phyloP scores from a whole-genome alignment of 2,113 vertebrate species.

The Sciurus niger region DNA sequence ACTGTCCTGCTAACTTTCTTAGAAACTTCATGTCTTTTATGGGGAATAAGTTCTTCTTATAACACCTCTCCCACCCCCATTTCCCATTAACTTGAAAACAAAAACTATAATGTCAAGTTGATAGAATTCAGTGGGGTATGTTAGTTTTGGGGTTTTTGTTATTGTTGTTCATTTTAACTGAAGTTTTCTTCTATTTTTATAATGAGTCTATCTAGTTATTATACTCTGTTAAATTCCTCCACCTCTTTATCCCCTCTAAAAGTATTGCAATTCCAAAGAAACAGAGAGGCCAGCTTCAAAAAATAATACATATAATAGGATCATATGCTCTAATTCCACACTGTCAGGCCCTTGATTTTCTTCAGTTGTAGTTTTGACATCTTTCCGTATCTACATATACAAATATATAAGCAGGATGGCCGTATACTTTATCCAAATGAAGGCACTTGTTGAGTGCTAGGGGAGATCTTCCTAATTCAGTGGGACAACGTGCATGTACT shows the following conservation, averaged over 20 bases:
- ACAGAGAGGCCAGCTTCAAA: neutral
- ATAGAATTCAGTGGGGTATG: neutral
- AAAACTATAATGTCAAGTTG: neutral
- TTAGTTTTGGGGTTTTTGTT: neutral
- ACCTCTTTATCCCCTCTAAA: neutral
- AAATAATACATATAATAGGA: neutral
- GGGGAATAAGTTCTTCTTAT: neutral
- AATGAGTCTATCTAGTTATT: neutral
- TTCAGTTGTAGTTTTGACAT: neutral
- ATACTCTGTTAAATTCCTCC: neutral
- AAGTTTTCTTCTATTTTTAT: neutral
- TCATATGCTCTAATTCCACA: neutral
- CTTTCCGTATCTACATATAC: neutral
- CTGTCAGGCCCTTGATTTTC: neutral
- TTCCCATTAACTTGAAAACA: constrained; percentile 26
- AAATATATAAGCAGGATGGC: neutral
- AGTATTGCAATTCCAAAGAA: neutral
- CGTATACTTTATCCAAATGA: neutral
- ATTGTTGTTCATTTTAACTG: neutral
- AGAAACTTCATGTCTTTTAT: neutral
- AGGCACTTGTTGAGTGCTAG: neutral
- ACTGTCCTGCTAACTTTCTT: neutral
- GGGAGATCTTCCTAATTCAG: neutral
- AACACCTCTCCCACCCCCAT: neutral
- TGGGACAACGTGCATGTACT: neutral